These are phyloP conservation scores for Microcaecilia unicolor DNA, from an alignment of 2,797 vertebrate species.

Conservation along the genomic window DNA sequence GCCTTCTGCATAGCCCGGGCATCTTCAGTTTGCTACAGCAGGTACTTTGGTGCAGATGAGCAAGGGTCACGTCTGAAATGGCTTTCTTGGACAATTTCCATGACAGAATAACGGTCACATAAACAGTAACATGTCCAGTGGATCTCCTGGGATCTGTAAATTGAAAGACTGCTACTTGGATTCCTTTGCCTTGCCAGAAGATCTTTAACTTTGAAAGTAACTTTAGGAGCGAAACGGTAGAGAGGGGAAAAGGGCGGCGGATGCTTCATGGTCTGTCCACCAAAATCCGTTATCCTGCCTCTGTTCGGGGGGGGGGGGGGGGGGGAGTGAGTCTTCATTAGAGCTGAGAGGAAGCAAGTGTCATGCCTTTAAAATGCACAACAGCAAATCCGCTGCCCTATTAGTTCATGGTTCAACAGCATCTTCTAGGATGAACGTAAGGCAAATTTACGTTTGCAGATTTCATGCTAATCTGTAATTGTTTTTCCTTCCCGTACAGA, in stretches of 20 bases:
- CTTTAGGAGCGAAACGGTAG: constrained; percentile 21
- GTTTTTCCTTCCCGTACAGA: background rate
- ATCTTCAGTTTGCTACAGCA: too few relatives aligned
- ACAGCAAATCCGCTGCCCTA: too few relatives aligned
- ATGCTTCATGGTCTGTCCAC: constrained; percentile 18
- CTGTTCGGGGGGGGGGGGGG: too few relatives aligned
- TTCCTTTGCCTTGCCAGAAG: constrained; percentile 8
- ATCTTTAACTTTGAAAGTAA: constrained; percentile 17
- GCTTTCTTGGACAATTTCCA: background rate
- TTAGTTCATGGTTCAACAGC: background rate
- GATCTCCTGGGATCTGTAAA: constrained; percentile 4
- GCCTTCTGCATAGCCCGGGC: too few relatives aligned
- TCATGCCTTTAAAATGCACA: constrained; percentile 1
- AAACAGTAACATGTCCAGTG: background rate
- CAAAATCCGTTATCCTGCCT: too few relatives aligned
- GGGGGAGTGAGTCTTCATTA: constrained; percentile 3
- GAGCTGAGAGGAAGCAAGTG: constrained; percentile 25
- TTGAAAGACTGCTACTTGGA: constrained; percentile 11
- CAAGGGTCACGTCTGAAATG: background rate
- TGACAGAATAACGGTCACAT: background rate
- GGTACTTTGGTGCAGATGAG: constrained; percentile 39
- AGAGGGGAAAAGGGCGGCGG: constrained; percentile 13
- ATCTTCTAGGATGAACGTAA: background rate
- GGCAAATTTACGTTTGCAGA: background rate
- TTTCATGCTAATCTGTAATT: background rate